phyloP scores from a whole-genome alignment of 2,797 vertebrate species.

The Enteromius paludinosus region DNA sequence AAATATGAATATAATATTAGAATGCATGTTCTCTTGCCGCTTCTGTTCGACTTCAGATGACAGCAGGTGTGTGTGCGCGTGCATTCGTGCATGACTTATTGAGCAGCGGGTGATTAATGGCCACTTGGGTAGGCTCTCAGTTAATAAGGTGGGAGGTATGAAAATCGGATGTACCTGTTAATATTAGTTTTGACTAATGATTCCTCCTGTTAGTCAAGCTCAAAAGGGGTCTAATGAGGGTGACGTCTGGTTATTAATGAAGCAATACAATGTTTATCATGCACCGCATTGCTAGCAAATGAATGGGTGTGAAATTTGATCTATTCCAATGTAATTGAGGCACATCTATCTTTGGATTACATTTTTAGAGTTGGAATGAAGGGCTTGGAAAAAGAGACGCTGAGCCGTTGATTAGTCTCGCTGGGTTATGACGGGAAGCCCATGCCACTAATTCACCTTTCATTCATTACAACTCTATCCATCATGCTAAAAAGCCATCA shows the following conservation, averaged over 20 bases:
- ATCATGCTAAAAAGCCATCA: constrained; percentile 52
- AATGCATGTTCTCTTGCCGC: background rate
- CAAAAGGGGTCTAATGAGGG: constrained; percentile 60
- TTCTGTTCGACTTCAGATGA: constrained; percentile 1
- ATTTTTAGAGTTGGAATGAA: constrained; percentile 47
- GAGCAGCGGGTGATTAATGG: constrained; percentile 56
- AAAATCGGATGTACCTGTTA: constrained; percentile 66
- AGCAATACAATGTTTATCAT: constrained; percentile 63
- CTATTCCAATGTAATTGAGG: constrained; percentile 63
- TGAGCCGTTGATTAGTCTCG: constrained; percentile 52
- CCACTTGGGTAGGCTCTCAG: constrained; percentile 52
- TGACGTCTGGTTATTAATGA: constrained; percentile 62
- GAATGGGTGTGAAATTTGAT: constrained; percentile 64
- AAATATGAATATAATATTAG: constrained; percentile 4
- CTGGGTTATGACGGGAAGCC: constrained; percentile 40
- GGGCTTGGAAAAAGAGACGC: constrained; percentile 41
- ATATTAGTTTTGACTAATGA: constrained; percentile 65
- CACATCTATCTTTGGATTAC: constrained; percentile 57
- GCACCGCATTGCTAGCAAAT: constrained; percentile 58
- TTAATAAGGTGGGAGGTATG: constrained; percentile 64
- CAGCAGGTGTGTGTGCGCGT: background rate
- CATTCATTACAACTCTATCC: constrained; percentile 59
- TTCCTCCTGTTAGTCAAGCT: constrained; percentile 61
- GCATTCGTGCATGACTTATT: constrained; percentile 36
- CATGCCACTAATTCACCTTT: constrained; percentile 50